Evolutionary conservation across 2,113 vertebrate genomes (phyloP), one percentile per base, ranked within the genome.

Genomic region (Daboia siamensis): DNA sequence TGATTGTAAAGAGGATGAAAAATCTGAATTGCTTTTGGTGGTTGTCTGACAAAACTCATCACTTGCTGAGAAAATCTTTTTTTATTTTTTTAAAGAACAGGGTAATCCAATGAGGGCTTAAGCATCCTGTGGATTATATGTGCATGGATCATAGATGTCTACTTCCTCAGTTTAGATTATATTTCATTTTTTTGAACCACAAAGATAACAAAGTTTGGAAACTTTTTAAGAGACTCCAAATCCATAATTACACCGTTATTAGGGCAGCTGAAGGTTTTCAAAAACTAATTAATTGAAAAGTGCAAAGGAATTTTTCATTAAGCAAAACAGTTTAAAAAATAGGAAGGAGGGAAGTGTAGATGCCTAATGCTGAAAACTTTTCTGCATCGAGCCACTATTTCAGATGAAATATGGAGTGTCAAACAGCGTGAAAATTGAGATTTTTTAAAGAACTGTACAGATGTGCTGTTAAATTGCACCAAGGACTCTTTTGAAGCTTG

Each of bases 11-110:
- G 51, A 87, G 39, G 55, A 52, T 90, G 69, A 92, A 61, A 89
- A 90, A 90, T 52, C 20, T 61, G 56, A 90, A 57, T n/a, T 92
- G 85, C 89, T 90, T 92, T 86, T 86, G 61, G 74, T 26, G 88
- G 26, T 86, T 54, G 26, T 55, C 85, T 86, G 55, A 2, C 29
- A 90, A 89, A 85, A 74, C 87, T 85, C 44, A 85, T 89, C 29
- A 51, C 54, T 89, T 4, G 4, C 21, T 56, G 33, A 54, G 51
- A 92, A 89, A 48, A 56, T 21, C 21, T 87, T 59, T 54, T 44
- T 26, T 86, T 23, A n/a, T 87, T 88, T 54, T 87, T 86, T 51
- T 11, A 48, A 86, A n/a, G 26, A 56, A 29, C 15, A 5, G 2
- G 26, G 26, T 89, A 55, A 89, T 61, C 91, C 69, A 89, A n/a